These are phyloP conservation scores for Mallotus villosus DNA, from an alignment of 2,797 vertebrate genomes.

Conservation along the genomic window DNA sequence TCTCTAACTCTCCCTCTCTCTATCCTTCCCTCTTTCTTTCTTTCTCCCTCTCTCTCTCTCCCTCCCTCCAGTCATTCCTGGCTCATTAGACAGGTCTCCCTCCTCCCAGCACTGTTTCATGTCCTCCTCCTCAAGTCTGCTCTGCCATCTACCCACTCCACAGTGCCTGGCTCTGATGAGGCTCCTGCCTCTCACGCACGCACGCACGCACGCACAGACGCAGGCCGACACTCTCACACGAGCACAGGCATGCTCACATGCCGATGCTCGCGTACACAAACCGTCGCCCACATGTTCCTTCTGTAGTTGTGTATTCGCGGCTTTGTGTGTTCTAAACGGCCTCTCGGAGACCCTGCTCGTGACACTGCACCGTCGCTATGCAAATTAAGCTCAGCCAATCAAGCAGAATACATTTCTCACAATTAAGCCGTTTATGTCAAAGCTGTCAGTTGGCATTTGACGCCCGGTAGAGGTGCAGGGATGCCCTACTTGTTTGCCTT, in stretches of 20 bases:
- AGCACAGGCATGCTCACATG: not conserved
- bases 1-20: not conserved
- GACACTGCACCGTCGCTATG: not conserved
- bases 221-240: not conserved
- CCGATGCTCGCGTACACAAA: not conserved
- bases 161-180: constrained; percentile 16
- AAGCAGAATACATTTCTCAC: constrained; percentile 22
- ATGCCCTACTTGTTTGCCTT: not conserved
- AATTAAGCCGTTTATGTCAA: constrained; percentile 21
- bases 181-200: not conserved
- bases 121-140: constrained; percentile 12
- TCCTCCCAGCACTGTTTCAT: constrained; percentile 19
- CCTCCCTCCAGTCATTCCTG: not conserved
- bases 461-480: no score
- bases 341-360: constrained; percentile 4
- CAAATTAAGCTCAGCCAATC: constrained; percentile 36
- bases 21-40: not conserved
- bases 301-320: not conserved
- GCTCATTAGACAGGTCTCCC: constrained; percentile 36
- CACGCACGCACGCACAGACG: not conserved
- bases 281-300: constrained; percentile 1
- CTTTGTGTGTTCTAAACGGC: not conserved
- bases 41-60: no score
- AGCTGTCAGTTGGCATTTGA: not conserved
- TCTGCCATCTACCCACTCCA: constrained; percentile 8